Conservation (phyloP, 2,888 invertebrate species). For the Abrostola triplasia region DNA sequence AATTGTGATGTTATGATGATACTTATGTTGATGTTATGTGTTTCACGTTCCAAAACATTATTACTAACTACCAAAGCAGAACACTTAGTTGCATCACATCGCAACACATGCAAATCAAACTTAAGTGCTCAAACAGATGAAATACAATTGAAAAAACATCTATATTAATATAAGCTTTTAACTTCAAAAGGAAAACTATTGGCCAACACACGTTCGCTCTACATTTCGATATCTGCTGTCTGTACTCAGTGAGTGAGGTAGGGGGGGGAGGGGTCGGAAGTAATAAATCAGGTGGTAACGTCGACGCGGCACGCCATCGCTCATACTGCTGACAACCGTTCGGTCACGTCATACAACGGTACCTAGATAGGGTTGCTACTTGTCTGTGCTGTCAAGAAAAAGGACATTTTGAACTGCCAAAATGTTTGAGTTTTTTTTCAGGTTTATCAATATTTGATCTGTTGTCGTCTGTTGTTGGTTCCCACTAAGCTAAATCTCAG, state of each 20-base stretch:
- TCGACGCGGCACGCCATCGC: slow-evolving; percentile 86
- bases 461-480: too few relatives aligned
- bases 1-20: too few relatives aligned
- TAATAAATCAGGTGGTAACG: slow-evolving; percentile 88
- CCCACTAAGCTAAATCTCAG: too few relatives aligned
- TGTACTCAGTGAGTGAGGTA: slow-evolving; percentile 49
- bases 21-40: too few relatives aligned
- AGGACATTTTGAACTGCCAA: too few relatives aligned
- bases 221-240: slow-evolving; percentile 54
- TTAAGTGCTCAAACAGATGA: background rate
- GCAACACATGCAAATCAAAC: background rate
- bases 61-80: too few relatives aligned
- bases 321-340: slow-evolving; percentile 80
- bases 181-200: slow-evolving; percentile 12
- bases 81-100: too few relatives aligned
- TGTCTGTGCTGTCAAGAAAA: background rate
- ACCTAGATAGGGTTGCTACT: slow-evolving; percentile 52
- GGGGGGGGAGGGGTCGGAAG: slow-evolving; percentile 75
- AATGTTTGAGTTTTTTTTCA: too few relatives aligned
- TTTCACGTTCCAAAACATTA: too few relatives aligned
- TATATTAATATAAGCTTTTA: background rate
- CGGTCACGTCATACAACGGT: slow-evolving; percentile 80
- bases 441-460: too few relatives aligned
- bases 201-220: slow-evolving; percentile 17
- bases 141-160: background rate